These are phyloP conservation scores for Carterocephalus palaemon DNA, from an alignment of 2,888 invertebrate species.

Conservation along the genomic window DNA sequence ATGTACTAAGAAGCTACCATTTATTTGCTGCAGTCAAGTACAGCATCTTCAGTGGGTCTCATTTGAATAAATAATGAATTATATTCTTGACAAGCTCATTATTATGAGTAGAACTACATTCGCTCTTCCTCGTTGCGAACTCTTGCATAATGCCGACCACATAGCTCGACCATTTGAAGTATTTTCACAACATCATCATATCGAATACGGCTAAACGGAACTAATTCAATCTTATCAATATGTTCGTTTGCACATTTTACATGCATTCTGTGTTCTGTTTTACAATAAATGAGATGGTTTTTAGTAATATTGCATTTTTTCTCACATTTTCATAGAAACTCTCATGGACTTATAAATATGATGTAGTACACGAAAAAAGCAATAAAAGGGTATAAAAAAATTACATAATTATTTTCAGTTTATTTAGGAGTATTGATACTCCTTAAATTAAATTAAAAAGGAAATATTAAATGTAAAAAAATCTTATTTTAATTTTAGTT, in stretches of 20 bases:
- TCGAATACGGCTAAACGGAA: constrained; percentile 17
- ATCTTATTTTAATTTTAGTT: too few species aligned
- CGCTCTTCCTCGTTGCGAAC: constrained; percentile 30
- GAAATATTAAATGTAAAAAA: too few species aligned
- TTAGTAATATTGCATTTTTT: too few species aligned
- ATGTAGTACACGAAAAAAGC: too few species aligned
- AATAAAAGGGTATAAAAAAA: too few species aligned
- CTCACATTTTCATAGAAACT: too few species aligned
- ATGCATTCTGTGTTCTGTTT: too few species aligned
- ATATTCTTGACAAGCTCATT: constrained; percentile 24
- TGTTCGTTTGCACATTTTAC: constrained; percentile 7
- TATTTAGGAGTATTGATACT: too few species aligned
- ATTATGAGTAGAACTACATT: constrained; percentile 16
- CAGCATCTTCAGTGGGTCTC: constrained; percentile 28
- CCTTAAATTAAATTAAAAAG: too few species aligned
- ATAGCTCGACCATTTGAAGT: not conserved
- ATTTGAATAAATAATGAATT: constrained; percentile 32
- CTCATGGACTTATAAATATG: too few species aligned
- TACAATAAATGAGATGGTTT: too few species aligned
- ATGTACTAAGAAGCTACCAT: not conserved
- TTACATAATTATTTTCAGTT: too few species aligned
- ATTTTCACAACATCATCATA: constrained; percentile 4
- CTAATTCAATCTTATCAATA: not conserved
- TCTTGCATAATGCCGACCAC: constrained; percentile 27
- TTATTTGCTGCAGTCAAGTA: constrained; percentile 2